These are phyloP conservation scores for Zosterops japonicus DNA, from an alignment of 2,113 vertebrate species.

Conservation along the genomic window DNA sequence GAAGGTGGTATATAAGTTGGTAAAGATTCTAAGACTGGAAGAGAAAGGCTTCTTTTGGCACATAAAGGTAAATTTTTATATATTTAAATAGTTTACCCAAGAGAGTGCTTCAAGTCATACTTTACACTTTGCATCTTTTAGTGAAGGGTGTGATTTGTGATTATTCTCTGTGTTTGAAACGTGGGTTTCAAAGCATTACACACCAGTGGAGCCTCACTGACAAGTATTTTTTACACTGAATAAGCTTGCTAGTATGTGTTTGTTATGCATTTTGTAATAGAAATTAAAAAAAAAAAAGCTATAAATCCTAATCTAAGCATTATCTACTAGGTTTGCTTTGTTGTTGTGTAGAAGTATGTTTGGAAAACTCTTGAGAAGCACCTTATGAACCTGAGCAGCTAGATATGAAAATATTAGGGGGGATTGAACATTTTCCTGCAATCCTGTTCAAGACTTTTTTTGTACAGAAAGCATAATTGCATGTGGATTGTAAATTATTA, in stretches of 20 bases:
- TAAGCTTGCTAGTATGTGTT: constrained; percentile 6
- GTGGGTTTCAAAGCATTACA: background rate
- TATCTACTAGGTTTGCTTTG: background rate
- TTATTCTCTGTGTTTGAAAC: constrained; percentile 14
- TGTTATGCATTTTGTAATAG: background rate
- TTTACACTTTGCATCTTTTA: background rate
- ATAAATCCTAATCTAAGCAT: background rate
- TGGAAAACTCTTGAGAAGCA: background rate
- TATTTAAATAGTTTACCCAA: background rate
- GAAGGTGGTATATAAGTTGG: background rate
- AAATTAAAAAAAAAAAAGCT: background rate
- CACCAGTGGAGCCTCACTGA: background rate
- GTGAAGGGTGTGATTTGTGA: constrained; percentile 20
- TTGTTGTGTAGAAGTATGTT: background rate
- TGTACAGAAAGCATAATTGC: background rate
- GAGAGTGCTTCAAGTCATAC: background rate
- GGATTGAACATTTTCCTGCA: background rate
- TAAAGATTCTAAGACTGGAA: background rate
- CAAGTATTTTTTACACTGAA: background rate
- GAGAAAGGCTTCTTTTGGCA: background rate
- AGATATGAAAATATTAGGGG: background rate
- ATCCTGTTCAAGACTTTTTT: background rate
- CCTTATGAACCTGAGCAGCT: background rate
- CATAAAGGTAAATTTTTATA: background rate
- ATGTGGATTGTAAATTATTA: background rate